Base-by-base conservation (phyloP, 2,113 vertebrate genomes). In the Oryzias melastigma region DNA sequence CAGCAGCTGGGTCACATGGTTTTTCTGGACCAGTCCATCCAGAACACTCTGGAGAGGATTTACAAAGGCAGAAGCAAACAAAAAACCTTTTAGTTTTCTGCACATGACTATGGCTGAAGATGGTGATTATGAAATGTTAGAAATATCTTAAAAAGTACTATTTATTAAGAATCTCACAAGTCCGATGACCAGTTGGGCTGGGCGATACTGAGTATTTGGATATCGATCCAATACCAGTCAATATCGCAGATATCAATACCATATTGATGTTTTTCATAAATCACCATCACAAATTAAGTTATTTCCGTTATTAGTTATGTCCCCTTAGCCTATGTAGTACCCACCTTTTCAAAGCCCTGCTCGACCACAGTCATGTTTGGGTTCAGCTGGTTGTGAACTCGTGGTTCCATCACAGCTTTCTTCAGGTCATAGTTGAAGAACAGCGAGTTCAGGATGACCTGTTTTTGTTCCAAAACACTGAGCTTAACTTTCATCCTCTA, bases 401-500 rank as follows among this genome's bases (percentile, higher is more conserved):
- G 87, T 1, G 95, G 93, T 54, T 95, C 93, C 35, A 91, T 94
- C 57, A 98, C 93, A 0, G 95, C 85, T 68, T 72, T 91, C 80
- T 93, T 95, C 49, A 94, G 78, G n/a, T 96, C 92, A 0, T 95
- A 95, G 57, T 94, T 93, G 66, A 99, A 97, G 92, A 97, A 98
- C 59, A 98, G 71, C 35, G 88, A 89, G 75, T 95, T 93, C 42
- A 98, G 92, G 73, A 98, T 96, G 0, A 94, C 87, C 97, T 98
- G 62, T n/a, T 47, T 73, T 61, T 19, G 35, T 5, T 54, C 63
- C 35, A 65, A 56, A 49, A 75, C 4, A 7, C 35, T 12, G 35
- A 35, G 35, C 35, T 35, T 6, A 18, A 48, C 14, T 25, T 40
- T 29, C 27, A 42, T 44, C 56, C 58, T 4, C 17, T 14, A 6